Evolutionary conservation across 2,113 vertebrate species (phyloP), one percentile per base, ranked within the genome.

Genomic region (Fukomys damarensis): DNA sequence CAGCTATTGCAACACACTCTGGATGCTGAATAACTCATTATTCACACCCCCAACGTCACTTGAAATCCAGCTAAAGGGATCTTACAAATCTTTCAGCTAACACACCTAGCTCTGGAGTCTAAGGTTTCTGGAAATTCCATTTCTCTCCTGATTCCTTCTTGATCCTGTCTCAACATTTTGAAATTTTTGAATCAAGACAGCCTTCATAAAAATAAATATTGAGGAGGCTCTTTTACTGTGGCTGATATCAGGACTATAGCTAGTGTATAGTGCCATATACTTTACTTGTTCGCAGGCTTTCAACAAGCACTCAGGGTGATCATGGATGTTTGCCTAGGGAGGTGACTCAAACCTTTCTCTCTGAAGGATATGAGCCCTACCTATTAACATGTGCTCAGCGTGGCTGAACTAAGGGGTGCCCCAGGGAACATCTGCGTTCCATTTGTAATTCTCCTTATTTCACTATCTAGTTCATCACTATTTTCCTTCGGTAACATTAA

Each of bases 401-500:
- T 11, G 22, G 10, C 17, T 79, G 86, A 87, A 83, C 35, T 80
- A 84, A 77, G 58, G 86, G 58, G 54, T 74, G 59, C 20, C 43
- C 65, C 46, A 4, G 52, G 65, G 52, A 87, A 66, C 35, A 49
- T 28, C 56, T 89, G 41, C 54, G 30, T n/a, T 88, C 41, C 30
- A 61, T 85, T 95, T 84, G 49, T 91, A 88, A 79, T 84, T 66
- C 65, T 84, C 82, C 63, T 28, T 54, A 85, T 14, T 3, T 22
- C 2, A 26, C 52, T 61, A 56, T 65, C 87, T 96, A 83, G 43
- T 59, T 80, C 49, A 93, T 68, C 43, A 92, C 66, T n/a, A 12
- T 86, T 61, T 91, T 43, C 56, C 13, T n/a, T 65, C 76, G 38
- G 54, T 92, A 76, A 54, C 19, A 86, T 83, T 94, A 77, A 90